phyloP scores from a whole-genome alignment of 1,140 invertebrate genomes.

The Dinoponera quadriceps region DNA sequence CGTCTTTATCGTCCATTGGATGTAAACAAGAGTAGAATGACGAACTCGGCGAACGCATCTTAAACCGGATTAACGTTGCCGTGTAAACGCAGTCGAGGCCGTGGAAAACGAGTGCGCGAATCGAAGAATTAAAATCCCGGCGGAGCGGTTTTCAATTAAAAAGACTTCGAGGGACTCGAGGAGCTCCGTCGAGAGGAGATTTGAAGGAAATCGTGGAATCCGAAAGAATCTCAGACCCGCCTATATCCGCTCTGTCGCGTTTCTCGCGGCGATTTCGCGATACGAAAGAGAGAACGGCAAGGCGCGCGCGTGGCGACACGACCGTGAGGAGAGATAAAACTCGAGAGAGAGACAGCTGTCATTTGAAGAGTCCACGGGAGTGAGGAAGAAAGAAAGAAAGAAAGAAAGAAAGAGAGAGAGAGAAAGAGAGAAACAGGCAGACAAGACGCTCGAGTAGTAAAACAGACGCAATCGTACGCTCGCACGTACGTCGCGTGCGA shows the following conservation, averaged over 20 bases:
- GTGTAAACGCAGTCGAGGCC: too few relatives aligned
- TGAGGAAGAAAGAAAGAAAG: neutral
- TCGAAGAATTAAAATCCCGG: too few relatives aligned
- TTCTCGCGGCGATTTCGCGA: neutral
- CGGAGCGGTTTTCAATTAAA: too few relatives aligned
- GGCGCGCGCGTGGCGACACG: neutral
- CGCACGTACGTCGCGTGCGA: constrained; percentile 23
- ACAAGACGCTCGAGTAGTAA: constrained; percentile 19
- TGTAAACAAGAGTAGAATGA: too few relatives aligned
- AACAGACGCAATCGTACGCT: constrained; percentile 23
- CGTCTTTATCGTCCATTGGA: too few relatives aligned
- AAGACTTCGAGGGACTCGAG: too few relatives aligned
- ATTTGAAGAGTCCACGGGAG: neutral
- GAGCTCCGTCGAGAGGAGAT: too few relatives aligned
- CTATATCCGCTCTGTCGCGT: too few relatives aligned
- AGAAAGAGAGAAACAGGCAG: constrained; percentile 9
- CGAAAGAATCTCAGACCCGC: neutral
- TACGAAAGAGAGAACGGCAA: constrained; percentile 8
- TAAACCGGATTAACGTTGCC: too few relatives aligned
- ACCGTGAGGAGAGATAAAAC: constrained; percentile 4
- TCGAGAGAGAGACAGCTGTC: constrained; percentile 9
- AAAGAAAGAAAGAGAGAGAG: neutral
- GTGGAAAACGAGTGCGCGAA: too few relatives aligned
- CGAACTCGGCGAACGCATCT: too few relatives aligned
- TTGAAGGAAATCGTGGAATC: neutral